Conservation (phyloP, 2,113 vertebrate species). For the Passer domesticus region DNA sequence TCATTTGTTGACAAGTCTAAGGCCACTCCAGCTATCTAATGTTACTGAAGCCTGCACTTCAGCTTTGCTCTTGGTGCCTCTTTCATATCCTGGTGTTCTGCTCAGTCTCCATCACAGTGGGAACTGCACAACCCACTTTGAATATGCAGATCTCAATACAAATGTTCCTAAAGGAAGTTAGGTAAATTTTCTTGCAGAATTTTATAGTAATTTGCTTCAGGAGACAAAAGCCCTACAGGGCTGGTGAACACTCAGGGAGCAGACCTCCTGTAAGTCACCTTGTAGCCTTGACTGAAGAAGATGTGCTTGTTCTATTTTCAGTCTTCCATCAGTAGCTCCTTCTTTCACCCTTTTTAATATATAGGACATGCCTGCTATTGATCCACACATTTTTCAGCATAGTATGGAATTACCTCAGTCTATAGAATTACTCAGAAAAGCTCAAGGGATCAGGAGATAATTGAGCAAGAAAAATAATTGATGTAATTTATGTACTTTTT, state of each 20-base stretch:
- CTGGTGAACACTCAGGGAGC: neutral
- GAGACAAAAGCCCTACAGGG: neutral
- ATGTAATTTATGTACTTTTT: conserved; percentile 32
- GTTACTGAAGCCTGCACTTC: neutral
- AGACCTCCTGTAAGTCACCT: neutral
- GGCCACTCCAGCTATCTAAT: neutral
- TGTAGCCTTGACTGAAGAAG: neutral
- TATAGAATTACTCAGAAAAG: conserved; percentile 41
- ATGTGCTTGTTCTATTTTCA: conserved; percentile 30
- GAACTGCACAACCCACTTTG: neutral
- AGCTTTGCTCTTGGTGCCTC: neutral
- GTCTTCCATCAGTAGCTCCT: neutral
- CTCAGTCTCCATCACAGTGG: neutral
- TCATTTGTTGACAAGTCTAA: neutral
- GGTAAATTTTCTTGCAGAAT: neutral
- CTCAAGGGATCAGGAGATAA: conserved; percentile 49
- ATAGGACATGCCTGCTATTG: conserved; percentile 45
- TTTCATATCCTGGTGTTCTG: neutral
- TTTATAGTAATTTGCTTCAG: neutral
- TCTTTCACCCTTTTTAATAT: conserved; percentile 19
- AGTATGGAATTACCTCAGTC: neutral
- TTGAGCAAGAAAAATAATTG: conserved; percentile 51
- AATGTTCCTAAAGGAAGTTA: neutral
- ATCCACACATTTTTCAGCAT: conserved; percentile 9
- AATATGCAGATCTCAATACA: neutral